These are phyloP conservation scores for Ariolimax columbianus DNA, from an alignment of 2,888 invertebrate genomes.

Conservation along the genomic window DNA sequence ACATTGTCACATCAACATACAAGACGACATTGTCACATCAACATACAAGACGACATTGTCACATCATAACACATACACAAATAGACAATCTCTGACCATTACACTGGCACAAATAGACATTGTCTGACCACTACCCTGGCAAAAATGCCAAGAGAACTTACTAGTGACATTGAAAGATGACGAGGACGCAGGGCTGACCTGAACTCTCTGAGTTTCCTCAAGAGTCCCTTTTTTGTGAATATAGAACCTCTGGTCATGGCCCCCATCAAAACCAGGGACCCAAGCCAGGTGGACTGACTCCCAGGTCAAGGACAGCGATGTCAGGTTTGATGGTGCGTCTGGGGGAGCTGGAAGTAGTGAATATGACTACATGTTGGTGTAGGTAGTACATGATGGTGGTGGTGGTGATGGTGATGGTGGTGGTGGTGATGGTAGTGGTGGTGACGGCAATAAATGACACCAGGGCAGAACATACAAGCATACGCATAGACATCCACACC, in stretches of 20 bases:
- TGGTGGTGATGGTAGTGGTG: background rate
- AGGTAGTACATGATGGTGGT: background rate
- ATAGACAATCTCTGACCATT: no score
- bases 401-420: background rate
- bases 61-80: no score
- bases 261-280: constrained; percentile 74
- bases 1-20: no score
- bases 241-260: constrained; percentile 68
- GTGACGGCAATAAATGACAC: no score
- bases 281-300: constrained; percentile 71
- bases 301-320: constrained; percentile 64
- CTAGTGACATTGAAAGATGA: constrained; percentile 67
- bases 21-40: no score
- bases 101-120: no score
- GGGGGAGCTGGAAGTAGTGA: constrained; percentile 65
- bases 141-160: constrained; percentile 52
- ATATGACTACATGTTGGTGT: background rate
- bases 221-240: constrained; percentile 58
- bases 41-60: no score
- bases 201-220: constrained; percentile 57
- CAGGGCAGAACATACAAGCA: no score
- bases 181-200: constrained; percentile 56
- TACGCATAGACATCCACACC: no score
- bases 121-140: no score
- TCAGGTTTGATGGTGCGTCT: constrained; percentile 65